Conservation (phyloP, 2,113 vertebrate genomes). For the Chroicocephalus ridibundus region DNA sequence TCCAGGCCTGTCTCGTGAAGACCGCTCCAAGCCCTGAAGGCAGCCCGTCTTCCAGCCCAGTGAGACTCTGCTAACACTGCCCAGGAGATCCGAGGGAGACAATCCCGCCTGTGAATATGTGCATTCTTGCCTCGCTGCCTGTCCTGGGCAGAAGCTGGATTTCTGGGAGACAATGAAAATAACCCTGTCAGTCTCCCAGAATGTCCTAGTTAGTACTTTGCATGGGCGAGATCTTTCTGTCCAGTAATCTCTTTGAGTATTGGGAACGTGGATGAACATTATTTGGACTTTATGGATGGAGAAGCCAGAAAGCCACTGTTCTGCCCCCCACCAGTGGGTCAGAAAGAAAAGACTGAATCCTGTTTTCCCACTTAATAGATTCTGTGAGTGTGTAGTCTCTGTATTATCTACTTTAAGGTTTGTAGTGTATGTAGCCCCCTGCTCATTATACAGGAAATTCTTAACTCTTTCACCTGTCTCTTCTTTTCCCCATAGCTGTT, state of each 20-base stretch:
- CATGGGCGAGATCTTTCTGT: rapidly evolving
- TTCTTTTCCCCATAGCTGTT: background rate
- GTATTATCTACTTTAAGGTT: background rate
- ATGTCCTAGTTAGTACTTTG: background rate
- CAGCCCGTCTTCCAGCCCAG: background rate
- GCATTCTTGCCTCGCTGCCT: background rate
- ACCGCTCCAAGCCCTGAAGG: background rate
- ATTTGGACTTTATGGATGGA: background rate
- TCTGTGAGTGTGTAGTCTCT: background rate
- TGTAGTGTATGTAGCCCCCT: background rate
- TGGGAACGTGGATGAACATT: background rate
- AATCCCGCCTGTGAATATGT: background rate
- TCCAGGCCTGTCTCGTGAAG: background rate
- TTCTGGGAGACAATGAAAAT: background rate
- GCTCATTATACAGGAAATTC: background rate
- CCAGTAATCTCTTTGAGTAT: too few relatives aligned
- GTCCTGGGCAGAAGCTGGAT: background rate
- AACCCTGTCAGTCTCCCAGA: background rate
- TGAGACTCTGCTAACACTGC: background rate
- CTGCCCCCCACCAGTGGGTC: background rate
- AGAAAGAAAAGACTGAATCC: background rate
- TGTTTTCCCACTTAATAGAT: background rate
- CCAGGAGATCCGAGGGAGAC: background rate
- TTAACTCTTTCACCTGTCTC: background rate
- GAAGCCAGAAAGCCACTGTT: background rate